A percentile compares a stretch with the other conserved stretches of the same genome.
Conservation (phyloP, 2,888 invertebrate species). For the Sinotaia quadrata region DNA sequence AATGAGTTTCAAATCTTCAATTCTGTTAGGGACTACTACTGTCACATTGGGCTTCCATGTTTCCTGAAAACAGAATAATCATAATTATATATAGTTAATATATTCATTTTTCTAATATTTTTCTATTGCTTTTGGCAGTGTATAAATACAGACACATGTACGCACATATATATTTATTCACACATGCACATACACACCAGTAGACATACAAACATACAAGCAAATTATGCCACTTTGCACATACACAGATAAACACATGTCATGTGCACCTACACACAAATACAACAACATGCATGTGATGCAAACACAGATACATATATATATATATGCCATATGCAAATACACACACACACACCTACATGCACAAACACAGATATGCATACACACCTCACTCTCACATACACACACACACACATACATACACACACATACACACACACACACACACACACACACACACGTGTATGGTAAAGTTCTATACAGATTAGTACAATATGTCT, state of each 20-base stretch:
- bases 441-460: conserved; percentile 12
- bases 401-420: not conserved
- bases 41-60: conserved; percentile 66
- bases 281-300: not conserved
- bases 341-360: not conserved
- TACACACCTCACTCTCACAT: not conserved
- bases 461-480: too few species aligned
- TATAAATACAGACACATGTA: too few species aligned
- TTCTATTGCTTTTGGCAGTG: too few species aligned
- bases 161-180: too few species aligned
- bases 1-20: conserved; percentile 65
- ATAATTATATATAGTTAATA: too few species aligned
- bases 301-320: not conserved
- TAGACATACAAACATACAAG: too few species aligned
- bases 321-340: not conserved
- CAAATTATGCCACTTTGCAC: too few species aligned
- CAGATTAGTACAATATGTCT: too few species aligned
- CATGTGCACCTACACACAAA: not conserved
- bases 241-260: too few species aligned
- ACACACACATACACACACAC: not conserved
- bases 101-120: too few species aligned
- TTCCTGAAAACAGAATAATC: conserved; percentile 57
- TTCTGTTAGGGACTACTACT: conserved; percentile 62
- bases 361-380: not conserved
- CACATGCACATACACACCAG: too few species aligned